Conservation (phyloP, 2,113 vertebrate species). For the Vulpes ferrilata region DNA sequence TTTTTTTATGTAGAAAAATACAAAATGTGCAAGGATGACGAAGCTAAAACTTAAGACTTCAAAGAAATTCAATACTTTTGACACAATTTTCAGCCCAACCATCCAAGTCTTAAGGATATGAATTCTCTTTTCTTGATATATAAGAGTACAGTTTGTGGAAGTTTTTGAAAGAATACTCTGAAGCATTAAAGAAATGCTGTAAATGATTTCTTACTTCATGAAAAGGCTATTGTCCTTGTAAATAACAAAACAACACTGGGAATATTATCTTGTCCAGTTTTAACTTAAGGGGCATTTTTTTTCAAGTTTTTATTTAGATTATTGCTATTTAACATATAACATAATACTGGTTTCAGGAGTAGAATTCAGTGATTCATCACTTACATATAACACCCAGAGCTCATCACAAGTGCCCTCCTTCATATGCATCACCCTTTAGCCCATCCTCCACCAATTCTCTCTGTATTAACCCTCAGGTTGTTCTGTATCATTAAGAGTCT, state of each 20-base stretch:
- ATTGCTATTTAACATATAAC: not conserved
- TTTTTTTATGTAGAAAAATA: not conserved
- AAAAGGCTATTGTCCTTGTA: not conserved
- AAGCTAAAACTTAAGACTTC: constrained; percentile 44
- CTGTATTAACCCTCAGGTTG: not conserved
- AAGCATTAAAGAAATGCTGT: constrained; percentile 4
- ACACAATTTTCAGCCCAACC: not conserved
- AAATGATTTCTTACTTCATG: constrained; percentile 20
- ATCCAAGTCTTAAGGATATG: not conserved
- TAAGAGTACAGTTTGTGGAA: not conserved
- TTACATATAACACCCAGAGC: not conserved
- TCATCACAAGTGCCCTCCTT: not conserved
- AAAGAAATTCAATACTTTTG: constrained; percentile 24
- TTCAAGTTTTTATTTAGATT: not conserved
- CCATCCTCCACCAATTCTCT: not conserved
- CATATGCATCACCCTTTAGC: not conserved
- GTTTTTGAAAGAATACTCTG: not conserved
- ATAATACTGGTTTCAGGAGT: not conserved
- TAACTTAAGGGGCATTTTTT: not conserved
- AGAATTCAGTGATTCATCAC: not conserved
- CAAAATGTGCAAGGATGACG: not conserved
- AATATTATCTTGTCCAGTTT: not conserved
- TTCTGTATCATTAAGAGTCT: not conserved
- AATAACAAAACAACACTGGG: not conserved
- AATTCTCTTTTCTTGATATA: constrained; percentile 11